Conservation (phyloP, 1,140 invertebrate species). For the Spodoptera litura region DNA sequence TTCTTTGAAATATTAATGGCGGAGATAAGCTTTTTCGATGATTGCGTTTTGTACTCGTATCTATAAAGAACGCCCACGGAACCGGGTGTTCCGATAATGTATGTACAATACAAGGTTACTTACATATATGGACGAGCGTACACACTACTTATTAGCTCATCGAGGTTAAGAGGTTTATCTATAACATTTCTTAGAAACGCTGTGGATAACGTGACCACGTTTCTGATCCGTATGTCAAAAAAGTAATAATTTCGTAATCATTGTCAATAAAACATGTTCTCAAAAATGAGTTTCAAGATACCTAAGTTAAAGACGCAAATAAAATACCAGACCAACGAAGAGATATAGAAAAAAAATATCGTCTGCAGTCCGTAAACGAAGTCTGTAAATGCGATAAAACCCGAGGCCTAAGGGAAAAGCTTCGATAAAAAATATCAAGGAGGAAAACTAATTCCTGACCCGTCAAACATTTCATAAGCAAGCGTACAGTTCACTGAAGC, state of each 20-base stretch:
- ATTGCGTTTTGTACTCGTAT: neutral
- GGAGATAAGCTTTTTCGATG: neutral
- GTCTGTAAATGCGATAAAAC: conserved; percentile 11
- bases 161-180: neutral
- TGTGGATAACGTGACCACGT: neutral
- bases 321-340: neutral
- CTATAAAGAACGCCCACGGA: conserved; percentile 7
- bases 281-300: neutral
- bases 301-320: no score
- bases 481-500: conserved; percentile 58
- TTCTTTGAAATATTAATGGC: neutral
- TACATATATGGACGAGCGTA: neutral
- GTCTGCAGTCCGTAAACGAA: neutral
- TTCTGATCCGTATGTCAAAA: neutral
- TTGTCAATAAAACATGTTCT: no score
- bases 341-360: neutral
- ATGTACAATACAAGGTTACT: neutral
- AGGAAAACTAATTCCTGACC: conserved; percentile 73
- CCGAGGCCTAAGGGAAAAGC: conserved; percentile 32
- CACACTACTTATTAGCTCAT: neutral
- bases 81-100: neutral
- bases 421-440: conserved; percentile 56
- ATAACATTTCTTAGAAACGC: neutral
- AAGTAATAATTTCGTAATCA: no score
- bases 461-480: conserved; percentile 81